Evolutionary conservation across 2,888 invertebrate genomes (phyloP), one percentile per base, ranked within the genome.

Genomic region (Cheilosia grossa): DNA sequence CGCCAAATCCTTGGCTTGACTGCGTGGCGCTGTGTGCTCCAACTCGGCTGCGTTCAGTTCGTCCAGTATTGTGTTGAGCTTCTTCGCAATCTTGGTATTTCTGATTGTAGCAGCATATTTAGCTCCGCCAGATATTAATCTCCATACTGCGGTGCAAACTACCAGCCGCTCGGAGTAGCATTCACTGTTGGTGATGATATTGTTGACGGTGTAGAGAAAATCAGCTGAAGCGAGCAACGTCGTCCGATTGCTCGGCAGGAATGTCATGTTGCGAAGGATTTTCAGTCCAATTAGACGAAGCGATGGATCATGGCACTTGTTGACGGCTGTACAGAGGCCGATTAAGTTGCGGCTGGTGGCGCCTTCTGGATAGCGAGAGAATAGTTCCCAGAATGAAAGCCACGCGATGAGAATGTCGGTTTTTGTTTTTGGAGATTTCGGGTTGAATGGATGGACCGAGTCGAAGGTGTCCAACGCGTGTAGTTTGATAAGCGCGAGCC

Each of bases 251-350:
- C 59, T 79, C 10, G 80, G 88, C n/a, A 87, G 67, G 83, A 92
- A 92, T 77, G 90, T 87, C 90, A 92, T 91, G 88, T 92, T 92
- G 30, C 92, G 89, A 17, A 92, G 75, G 47, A 92, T 90, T 7
- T 88, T 89, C 10, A 92, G 80, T 42, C 90, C 88, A 4, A 89
- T 80, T 21, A 89, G 24, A 0, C 91, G 89, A 4, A 89, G 82
- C 1, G 40, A 49, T 4, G 83, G 47, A 63, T 86, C 78, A 42
- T 85, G 77, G 5, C 87, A 87, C 21, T 89, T 89, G 10, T 88
- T 88, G 10, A 90, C 87, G 2, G 89, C 72, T 27, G 87, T 86
- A 30, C 91, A 88, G 2, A 91, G 87, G 0, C 89, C 87, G 7
- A 87, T 87, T 53, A 91, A 67, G 73, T 91, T 89, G 17, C 89